phyloP scores from a whole-genome alignment of 2,797 vertebrate species.

The Leucoraja ocellata region DNA sequence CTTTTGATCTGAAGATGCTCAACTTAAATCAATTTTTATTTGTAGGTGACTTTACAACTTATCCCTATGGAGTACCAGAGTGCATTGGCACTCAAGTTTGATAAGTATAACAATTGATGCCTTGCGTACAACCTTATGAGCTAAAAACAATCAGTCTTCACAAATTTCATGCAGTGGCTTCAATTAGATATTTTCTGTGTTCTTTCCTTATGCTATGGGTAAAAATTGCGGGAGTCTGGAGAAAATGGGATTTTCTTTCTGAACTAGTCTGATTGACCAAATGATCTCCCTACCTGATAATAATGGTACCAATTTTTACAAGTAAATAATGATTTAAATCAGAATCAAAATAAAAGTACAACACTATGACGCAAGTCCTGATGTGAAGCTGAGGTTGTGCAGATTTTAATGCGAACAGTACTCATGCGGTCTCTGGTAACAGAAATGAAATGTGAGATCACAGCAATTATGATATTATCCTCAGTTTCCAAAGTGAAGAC shows the following conservation, averaged over 20 bases:
- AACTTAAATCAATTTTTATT: neutral
- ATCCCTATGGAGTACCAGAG: neutral
- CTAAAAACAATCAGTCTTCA: neutral
- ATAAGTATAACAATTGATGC: neutral
- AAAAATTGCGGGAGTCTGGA: neutral
- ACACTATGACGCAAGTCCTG: neutral
- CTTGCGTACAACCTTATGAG: neutral
- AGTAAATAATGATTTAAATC: neutral
- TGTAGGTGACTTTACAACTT: neutral
- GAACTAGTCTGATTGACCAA: neutral
- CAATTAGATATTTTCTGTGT: neutral
- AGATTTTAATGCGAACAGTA: neutral
- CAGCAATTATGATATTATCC: neutral
- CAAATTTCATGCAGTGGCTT: neutral
- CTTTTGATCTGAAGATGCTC: neutral
- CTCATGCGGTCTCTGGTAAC: neutral
- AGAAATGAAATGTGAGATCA: neutral
- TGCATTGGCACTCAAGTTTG: neutral
- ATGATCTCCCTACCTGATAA: neutral
- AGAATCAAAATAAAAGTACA: neutral
- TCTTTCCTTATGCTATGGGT: neutral
- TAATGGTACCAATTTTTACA: constrained; percentile 3
- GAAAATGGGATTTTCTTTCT: neutral
- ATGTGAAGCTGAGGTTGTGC: no score
- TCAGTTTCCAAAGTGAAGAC: constrained; percentile 1